A percentile compares a stretch with the other conserved stretches of the same genome.
These are phyloP conservation scores for Muricea muricata DNA, from an alignment of 92 coral and sea anemone genomes.

Conservation along the genomic window DNA sequence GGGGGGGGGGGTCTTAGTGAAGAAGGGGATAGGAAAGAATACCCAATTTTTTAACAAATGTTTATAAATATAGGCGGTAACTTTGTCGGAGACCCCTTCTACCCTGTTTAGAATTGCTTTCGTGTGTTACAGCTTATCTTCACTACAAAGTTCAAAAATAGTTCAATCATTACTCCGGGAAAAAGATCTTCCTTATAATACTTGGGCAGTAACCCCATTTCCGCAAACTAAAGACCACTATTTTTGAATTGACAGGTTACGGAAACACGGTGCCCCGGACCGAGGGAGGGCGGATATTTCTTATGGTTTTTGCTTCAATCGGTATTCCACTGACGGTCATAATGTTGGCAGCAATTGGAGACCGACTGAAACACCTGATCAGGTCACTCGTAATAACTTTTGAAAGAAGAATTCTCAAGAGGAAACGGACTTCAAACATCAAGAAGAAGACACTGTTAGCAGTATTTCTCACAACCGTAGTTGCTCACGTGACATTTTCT, in stretches of 20 bases:
- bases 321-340: constrained; percentile 36
- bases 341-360: constrained; percentile 34
- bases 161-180: too few species aligned
- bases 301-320: constrained; percentile 19
- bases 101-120: too few species aligned
- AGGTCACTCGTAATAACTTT: not conserved
- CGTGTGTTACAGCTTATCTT: too few species aligned
- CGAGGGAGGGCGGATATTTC: constrained; percentile 30
- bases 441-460: not conserved
- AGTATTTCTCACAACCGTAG: not conserved
- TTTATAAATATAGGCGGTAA: too few species aligned
- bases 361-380: constrained; percentile 2
- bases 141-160: too few species aligned
- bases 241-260: not conserved
- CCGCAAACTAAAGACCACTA: too few species aligned
- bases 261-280: constrained; percentile 13
- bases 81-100: too few species aligned
- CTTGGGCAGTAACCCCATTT: too few species aligned
- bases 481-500: not conserved
- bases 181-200: too few species aligned
- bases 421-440: not conserved
- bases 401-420: constrained; percentile 15
- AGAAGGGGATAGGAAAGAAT: too few species aligned
- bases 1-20: too few species aligned
- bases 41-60: too few species aligned